Conservation (phyloP, 2,113 vertebrate genomes). For the Eolophus roseicapilla region DNA sequence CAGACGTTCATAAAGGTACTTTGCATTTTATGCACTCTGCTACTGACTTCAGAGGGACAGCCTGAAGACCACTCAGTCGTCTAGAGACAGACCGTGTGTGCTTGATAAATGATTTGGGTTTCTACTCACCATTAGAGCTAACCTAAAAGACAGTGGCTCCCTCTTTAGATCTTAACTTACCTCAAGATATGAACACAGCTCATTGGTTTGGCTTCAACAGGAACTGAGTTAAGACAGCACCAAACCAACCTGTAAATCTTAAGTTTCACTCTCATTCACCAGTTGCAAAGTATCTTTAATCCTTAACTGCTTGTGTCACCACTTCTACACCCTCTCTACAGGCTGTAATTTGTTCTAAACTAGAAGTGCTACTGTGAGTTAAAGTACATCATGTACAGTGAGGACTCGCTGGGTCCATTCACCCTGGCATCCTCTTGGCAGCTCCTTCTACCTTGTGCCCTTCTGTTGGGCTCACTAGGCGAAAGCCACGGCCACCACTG, state of each 20-base stretch:
- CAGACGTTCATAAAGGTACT: not conserved
- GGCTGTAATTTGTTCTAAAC: not conserved
- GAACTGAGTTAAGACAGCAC: not conserved
- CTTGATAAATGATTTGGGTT: not conserved
- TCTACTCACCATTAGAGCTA: not conserved
- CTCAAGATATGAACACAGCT: not conserved
- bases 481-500: not conserved
- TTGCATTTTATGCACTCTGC: not conserved
- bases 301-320: not conserved
- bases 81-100: not conserved
- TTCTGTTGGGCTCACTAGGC: not conserved
- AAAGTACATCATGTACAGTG: fast-evolving
- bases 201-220: not conserved
- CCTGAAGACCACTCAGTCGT: not conserved
- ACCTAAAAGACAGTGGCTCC: not conserved
- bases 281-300: not conserved
- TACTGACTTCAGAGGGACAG: not conserved
- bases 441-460: not conserved
- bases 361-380: not conserved
- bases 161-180: not conserved
- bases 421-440: not conserved
- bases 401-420: not conserved
- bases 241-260: not conserved
- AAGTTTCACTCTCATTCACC: not conserved
- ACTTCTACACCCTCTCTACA: not conserved